Conservation (phyloP, 2,888 invertebrate genomes). For the Piscicola geometra region DNA sequence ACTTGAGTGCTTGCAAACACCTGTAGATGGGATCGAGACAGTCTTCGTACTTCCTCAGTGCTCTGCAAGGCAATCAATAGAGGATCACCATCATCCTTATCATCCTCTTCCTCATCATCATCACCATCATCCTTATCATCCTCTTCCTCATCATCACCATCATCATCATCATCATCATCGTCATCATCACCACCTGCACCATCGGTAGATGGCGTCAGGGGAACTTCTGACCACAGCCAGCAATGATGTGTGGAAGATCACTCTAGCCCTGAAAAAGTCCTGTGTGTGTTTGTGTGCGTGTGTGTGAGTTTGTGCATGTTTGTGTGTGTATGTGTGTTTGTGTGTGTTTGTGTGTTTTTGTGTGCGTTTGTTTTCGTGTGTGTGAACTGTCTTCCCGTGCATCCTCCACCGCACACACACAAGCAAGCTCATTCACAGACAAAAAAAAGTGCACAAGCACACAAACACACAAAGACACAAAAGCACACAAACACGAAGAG, state of each 20-base stretch:
- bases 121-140: not conserved
- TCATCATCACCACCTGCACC: constrained; percentile 39
- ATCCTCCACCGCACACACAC: too few species aligned
- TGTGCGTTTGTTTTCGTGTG: too few species aligned
- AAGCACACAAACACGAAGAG: too few species aligned
- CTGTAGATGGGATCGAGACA: constrained; percentile 21
- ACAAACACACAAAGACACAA: too few species aligned
- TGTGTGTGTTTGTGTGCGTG: not conserved
- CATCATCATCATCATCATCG: not conserved
- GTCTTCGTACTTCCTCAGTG: constrained; percentile 28
- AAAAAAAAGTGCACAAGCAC: too few species aligned
- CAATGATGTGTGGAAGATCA: constrained; percentile 38
- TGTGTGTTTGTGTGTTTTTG: too few species aligned
- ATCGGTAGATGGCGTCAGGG: constrained; percentile 32
- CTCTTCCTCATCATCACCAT: not conserved
- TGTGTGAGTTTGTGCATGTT: too few species aligned
- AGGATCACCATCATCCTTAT: not conserved
- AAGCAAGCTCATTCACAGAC: too few species aligned
- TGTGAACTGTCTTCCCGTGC: too few species aligned
- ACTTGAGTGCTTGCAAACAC: not conserved
- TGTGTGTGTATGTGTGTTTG: too few species aligned
- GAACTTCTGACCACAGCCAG: constrained; percentile 39
- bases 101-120: not conserved
- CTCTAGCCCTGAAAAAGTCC: constrained; percentile 36
- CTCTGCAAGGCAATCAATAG: constrained; percentile 8